phyloP scores from a whole-genome alignment of 2,888 invertebrate genomes.

The Liopterus haemorrhoidalis region DNA sequence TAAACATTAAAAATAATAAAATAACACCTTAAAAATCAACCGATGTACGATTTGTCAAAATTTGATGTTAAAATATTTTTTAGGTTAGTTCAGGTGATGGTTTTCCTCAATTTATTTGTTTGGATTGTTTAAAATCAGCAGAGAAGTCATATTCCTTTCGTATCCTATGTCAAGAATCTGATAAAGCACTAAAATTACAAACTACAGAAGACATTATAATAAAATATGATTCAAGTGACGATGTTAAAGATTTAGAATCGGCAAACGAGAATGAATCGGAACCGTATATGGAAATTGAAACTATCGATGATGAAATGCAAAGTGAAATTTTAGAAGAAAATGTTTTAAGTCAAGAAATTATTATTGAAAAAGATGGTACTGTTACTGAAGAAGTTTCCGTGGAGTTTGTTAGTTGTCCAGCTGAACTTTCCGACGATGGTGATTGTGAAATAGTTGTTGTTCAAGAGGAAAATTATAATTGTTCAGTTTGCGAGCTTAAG shows the following conservation, averaged over 20 bases:
- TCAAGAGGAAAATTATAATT: conserved; percentile 6
- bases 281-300: conserved; percentile 3
- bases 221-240: not conserved
- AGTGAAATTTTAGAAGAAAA: conserved; percentile 8
- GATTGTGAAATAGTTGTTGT: too few species aligned
- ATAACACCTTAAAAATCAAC: too few species aligned
- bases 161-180: conserved; percentile 16
- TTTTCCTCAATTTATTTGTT: conserved; percentile 17
- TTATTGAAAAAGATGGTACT: conserved; percentile 3
- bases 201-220: not conserved
- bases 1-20: not conserved
- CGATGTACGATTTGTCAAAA: too few species aligned
- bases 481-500: conserved; percentile 13
- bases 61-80: not conserved
- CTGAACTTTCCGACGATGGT: too few species aligned
- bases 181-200: conserved; percentile 9
- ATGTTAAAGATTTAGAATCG: not conserved
- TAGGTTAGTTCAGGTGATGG: conserved; percentile 17
- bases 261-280: not conserved
- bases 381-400: not conserved
- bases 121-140: conserved; percentile 15
- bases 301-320: conserved; percentile 1
- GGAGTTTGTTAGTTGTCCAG: too few species aligned
- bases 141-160: conserved; percentile 18
- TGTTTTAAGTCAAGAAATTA: conserved; percentile 6